Evolutionary conservation across 2,113 vertebrate genomes (phyloP).

Genomic region (Sylvicapra grimmia): DNA sequence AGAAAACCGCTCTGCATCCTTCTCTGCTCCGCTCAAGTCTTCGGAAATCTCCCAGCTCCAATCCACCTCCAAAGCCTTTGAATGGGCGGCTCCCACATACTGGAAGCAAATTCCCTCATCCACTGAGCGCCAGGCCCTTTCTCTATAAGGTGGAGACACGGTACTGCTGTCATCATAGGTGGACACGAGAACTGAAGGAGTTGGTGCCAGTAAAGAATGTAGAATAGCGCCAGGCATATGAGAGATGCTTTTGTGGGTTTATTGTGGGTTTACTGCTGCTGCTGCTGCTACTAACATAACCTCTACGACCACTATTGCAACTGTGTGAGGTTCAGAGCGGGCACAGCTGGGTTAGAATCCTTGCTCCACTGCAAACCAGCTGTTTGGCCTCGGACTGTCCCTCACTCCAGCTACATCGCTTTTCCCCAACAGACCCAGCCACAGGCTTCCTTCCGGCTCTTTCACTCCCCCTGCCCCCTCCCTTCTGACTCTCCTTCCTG

Average conservation of each 20-base stretch:
- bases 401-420: neutral
- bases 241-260: neutral
- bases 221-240: neutral
- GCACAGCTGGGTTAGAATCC: neutral
- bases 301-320: too few relatives aligned
- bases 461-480: neutral
- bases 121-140: neutral
- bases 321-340: neutral
- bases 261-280: neutral
- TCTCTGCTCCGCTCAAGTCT: neutral
- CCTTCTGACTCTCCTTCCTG: neutral
- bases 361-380: neutral
- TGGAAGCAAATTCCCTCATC: neutral
- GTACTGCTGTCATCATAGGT: too few relatives aligned
- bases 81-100: neutral
- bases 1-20: neutral
- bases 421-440: neutral
- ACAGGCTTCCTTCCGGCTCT: fast-evolving
- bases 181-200: neutral
- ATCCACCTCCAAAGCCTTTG: neutral
- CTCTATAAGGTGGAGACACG: neutral
- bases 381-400: neutral
- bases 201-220: neutral
- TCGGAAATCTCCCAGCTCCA: neutral
- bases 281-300: fast-evolving